These are phyloP conservation scores for Timema cristinae DNA, from an alignment of 2,888 invertebrate species.

Conservation along the genomic window DNA sequence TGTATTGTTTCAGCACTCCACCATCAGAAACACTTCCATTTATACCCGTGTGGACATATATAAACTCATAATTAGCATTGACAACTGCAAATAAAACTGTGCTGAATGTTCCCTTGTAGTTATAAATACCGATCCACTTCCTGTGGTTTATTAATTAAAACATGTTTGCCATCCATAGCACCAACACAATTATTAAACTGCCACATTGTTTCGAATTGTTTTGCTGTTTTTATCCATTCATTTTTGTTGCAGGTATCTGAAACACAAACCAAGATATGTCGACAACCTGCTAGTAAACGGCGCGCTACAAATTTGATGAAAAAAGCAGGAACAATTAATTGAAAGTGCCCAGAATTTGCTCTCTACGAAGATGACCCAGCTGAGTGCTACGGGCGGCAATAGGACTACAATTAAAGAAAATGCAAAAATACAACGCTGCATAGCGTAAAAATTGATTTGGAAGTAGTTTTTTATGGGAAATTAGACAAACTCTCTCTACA, in stretches of 20 bases:
- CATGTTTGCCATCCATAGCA: conserved; percentile 3
- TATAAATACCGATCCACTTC: conserved; percentile 6
- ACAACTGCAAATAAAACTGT: not conserved
- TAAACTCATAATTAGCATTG: conserved; percentile 8
- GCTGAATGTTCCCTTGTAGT: conserved; percentile 13
- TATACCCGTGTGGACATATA: conserved; percentile 7
- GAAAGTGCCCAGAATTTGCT: not conserved
- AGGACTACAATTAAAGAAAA: not conserved
- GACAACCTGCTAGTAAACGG: not conserved
- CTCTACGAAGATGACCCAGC: not conserved
- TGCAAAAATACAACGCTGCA: not conserved
- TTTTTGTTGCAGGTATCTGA: conserved; percentile 6
- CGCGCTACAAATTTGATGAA: not conserved
- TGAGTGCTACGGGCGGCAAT: not conserved
- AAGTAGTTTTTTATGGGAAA: not conserved
- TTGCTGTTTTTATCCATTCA: not conserved
- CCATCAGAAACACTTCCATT: conserved; percentile 13
- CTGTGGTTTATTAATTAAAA: conserved; percentile 2
- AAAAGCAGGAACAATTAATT: not conserved
- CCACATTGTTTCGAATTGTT: conserved; percentile 5
- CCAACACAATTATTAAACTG: not conserved
- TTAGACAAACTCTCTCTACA: not conserved
- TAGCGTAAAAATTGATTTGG: not conserved
- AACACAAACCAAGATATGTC: conserved; percentile 5
- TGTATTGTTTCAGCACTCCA: conserved; percentile 22